A percentile compares a stretch with the other conserved stretches of the same genome.
phyloP scores from a whole-genome alignment of 1,140 invertebrate genomes.

The Dreissena rostriformis region DNA sequence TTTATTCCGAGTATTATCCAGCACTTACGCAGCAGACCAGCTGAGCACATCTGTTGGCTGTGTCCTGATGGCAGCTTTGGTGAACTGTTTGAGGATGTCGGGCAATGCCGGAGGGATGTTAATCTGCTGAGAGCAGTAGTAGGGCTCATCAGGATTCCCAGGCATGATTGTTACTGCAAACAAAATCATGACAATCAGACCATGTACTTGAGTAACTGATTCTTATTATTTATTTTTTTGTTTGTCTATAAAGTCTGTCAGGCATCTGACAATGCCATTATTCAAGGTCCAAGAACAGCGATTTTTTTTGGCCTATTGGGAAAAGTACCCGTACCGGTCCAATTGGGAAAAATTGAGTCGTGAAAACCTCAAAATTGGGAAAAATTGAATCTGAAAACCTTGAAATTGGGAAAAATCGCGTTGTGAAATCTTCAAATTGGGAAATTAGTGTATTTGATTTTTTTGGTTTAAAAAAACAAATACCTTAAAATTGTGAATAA shows the following conservation, averaged over 20 bases:
- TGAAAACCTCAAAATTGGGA: too few relatives aligned
- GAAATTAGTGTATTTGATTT: too few relatives aligned
- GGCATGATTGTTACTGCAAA: conserved; percentile 70
- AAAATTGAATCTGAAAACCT: too few relatives aligned
- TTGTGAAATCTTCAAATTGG: too few relatives aligned
- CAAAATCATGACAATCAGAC: background rate
- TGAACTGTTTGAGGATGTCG: conserved; percentile 91
- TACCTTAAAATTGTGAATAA: too few relatives aligned
- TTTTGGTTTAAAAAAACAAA: too few relatives aligned
- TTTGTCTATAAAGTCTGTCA: background rate
- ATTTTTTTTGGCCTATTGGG: too few relatives aligned
- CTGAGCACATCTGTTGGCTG: conserved; percentile 92
- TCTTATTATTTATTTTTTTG: background rate
- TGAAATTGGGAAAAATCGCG: too few relatives aligned
- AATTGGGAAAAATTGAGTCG: too few relatives aligned
- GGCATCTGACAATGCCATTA: background rate
- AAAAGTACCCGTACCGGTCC: too few relatives aligned
- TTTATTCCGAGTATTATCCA: too few relatives aligned
- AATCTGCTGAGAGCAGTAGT: conserved; percentile 83
- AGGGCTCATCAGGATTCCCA: conserved; percentile 79
- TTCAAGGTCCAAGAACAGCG: too few relatives aligned
- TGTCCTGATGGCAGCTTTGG: conserved; percentile 94
- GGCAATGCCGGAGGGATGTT: conserved; percentile 91
- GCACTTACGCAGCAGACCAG: conserved; percentile 87
- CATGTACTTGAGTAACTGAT: background rate